These are phyloP conservation scores for Muntiacus muntjak DNA, from an alignment of 2,113 vertebrate species.

Conservation along the genomic window DNA sequence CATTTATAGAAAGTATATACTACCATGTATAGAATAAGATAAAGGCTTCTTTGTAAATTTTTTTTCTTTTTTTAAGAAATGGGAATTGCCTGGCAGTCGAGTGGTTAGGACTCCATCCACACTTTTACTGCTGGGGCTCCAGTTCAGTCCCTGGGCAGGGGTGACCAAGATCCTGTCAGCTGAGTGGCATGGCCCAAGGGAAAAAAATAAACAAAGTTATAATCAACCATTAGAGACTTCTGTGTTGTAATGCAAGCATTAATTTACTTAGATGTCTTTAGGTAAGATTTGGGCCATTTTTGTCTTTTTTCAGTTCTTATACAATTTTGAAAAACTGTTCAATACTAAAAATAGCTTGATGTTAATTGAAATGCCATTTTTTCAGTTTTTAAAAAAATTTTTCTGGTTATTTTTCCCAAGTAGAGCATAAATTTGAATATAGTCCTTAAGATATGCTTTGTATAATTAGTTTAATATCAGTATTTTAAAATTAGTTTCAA, in stretches of 20 bases:
- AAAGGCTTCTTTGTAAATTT: background rate
- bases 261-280: background rate
- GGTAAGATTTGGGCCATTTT: background rate
- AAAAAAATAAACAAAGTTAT: background rate
- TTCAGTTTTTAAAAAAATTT: background rate
- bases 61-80: background rate
- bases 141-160: background rate
- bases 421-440: constrained; percentile 1
- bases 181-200: background rate
- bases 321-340: constrained; percentile 27
- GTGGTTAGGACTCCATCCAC: background rate
- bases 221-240: background rate
- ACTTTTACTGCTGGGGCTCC: background rate
- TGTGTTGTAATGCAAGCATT: background rate
- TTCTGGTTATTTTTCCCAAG: background rate
- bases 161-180: background rate
- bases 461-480: constrained; percentile 10
- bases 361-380: constrained; percentile 4
- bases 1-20: background rate
- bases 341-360: background rate
- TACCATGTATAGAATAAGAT: background rate
- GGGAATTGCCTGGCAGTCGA: background rate
- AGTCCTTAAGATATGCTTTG: background rate
- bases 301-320: background rate
- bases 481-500: constrained; percentile 26